Evolutionary conservation across 2,113 vertebrate genomes (phyloP), one percentile per base, ranked within the genome.

Genomic region (Neomonachus schauinslandi): DNA sequence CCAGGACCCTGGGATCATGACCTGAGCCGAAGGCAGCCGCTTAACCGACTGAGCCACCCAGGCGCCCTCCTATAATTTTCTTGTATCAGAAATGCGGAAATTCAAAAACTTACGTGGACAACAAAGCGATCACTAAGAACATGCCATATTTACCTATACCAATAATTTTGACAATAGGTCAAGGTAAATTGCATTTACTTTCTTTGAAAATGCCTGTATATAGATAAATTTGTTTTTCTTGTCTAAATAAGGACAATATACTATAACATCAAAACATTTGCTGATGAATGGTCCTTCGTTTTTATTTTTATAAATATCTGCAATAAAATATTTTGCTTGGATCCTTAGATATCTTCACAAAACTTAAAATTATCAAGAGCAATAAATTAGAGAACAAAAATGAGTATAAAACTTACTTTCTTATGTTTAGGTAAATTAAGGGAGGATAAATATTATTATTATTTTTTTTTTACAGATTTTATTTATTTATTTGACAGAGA

Each of bases 181-280:
- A 88, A 95, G 91, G 94, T 92, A 98, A 98, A 96, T 86, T 97
- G 92, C 77, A 95, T 89, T 98, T 97, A 65, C 94, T 98, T 94
- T 96, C 65, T 97, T 97, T 74, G 77, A 69, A 67, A 71, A 97
- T 97, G 96, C 96, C 26, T 13, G 97, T 59, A 91, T 53, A 82
- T 79, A 95, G 74, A 98, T 82, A 98, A 72, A 89, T 91, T 72
- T 89, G 74, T 72, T 94, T 95, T 88, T 85, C 49, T 85, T 85
- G 5, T 80, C 89, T 94, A 89, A 98, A 94, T 97, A 97, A 98
- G 89, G 98, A 98, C 93, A 92, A 57, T 97, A 89, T 51, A 94
- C 83, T 97, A 77, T 89, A 96, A 77, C 97, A 98, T 98, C 94
- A 98, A 98, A 99, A 98, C 46, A 89, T 96, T 92, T 55, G 12